Evolutionary conservation across 2,797 vertebrate genomes (phyloP).

Genomic region (Luscinia luscinia): DNA sequence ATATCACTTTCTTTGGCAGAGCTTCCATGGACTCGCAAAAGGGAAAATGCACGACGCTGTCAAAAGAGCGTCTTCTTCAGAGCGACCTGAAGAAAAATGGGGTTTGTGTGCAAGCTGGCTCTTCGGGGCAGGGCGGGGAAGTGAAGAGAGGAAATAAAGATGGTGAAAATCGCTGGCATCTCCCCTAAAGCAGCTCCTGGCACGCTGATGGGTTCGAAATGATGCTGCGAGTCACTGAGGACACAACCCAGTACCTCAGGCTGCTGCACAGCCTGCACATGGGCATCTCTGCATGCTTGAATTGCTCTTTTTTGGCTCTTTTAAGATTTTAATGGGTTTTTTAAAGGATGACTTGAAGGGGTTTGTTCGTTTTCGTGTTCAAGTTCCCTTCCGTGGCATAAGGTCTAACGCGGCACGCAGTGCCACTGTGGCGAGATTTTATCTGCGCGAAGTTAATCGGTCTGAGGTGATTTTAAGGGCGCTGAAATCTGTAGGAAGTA

Average conservation of each 20-base stretch:
- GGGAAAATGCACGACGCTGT: neutral
- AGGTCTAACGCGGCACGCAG: neutral
- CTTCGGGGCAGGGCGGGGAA: neutral
- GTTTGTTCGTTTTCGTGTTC: neutral
- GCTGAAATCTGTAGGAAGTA: neutral
- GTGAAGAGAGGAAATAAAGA: neutral
- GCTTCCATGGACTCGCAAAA: neutral
- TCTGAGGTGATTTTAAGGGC: neutral
- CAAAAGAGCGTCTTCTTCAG: neutral
- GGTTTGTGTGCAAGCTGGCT: neutral
- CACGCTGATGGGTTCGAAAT: neutral
- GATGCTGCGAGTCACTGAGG: neutral
- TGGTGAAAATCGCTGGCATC: neutral
- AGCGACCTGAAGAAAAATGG: neutral
- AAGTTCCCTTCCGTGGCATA: neutral
- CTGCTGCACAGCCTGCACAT: neutral
- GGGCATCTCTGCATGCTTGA: neutral
- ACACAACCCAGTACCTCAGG: neutral
- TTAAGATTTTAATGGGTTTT: neutral
- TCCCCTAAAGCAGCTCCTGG: neutral
- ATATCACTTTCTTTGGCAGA: slow-evolving; percentile 33
- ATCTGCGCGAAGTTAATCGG: neutral
- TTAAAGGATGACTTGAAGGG: neutral
- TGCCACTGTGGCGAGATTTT: neutral
- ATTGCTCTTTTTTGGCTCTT: accelerated